Conservation (phyloP, 2,888 invertebrate species). For the Sinodicranocentrus sp. region DNA sequence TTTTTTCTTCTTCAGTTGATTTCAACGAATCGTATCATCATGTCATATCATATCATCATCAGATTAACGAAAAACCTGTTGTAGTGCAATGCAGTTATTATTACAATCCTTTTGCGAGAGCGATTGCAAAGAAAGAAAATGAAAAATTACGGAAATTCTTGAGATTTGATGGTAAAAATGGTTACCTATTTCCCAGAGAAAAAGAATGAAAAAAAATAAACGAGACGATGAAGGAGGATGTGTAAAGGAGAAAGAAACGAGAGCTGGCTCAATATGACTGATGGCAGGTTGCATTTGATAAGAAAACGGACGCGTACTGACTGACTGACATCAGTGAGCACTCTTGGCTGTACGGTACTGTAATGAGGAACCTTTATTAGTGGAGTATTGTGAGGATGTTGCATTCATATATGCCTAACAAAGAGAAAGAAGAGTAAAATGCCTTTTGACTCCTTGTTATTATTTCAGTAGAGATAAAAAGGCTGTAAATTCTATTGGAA, state of each 20-base stretch:
- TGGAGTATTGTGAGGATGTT: neutral
- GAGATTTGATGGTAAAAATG: slow-evolving; percentile 61
- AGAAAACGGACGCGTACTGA: slow-evolving; percentile 41
- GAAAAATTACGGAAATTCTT: slow-evolving; percentile 62
- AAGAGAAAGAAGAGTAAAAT: neutral
- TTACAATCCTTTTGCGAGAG: neutral
- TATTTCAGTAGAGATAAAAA: slow-evolving; percentile 28
- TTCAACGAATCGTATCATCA: slow-evolving; percentile 25
- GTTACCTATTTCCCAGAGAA: slow-evolving; percentile 64
- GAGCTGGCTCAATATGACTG: slow-evolving; percentile 43
- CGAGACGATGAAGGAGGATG: slow-evolving; percentile 2
- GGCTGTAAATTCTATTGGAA: slow-evolving; percentile 40
- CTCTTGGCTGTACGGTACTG: slow-evolving; percentile 35
- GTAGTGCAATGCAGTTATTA: slow-evolving; percentile 29
- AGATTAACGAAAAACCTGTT: slow-evolving; percentile 62
- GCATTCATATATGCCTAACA: neutral
- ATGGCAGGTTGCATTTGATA: slow-evolving; percentile 46
- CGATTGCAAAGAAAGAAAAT: slow-evolving; percentile 52
- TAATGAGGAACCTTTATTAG: slow-evolving; percentile 37
- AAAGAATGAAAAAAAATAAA: slow-evolving; percentile 7
- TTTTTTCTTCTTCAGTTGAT: slow-evolving; percentile 22
- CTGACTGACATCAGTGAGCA: slow-evolving; percentile 34
- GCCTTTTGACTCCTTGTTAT: neutral
- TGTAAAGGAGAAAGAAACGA: slow-evolving; percentile 5
- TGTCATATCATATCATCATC: slow-evolving; percentile 39